phyloP scores from a whole-genome alignment of 2,888 invertebrate genomes.

The Sphaerophoria taeniata region DNA sequence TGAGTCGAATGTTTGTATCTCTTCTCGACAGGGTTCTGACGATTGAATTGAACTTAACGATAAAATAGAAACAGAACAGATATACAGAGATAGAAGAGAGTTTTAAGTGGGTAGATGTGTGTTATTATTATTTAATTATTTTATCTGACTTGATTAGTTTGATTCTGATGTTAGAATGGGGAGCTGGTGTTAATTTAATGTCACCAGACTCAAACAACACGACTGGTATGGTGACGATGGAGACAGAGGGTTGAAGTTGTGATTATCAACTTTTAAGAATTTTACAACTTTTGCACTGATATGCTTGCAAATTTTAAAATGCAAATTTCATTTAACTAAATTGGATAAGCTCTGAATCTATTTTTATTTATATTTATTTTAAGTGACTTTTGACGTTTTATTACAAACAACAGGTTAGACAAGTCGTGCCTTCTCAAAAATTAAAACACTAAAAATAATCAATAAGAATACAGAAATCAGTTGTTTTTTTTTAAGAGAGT shows the following conservation, averaged over 20 bases:
- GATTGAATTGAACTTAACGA: constrained; percentile 7
- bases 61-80: constrained; percentile 10
- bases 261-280: constrained; percentile 3
- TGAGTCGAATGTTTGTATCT: neutral
- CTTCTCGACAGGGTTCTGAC: constrained; percentile 7
- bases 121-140: constrained; percentile 31
- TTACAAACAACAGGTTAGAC: constrained; percentile 16
- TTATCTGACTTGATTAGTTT: constrained; percentile 43
- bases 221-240: neutral
- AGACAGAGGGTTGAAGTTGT: constrained; percentile 30
- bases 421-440: constrained; percentile 6
- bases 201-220: constrained; percentile 3
- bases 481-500: no score
- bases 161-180: constrained; percentile 42
- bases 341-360: neutral
- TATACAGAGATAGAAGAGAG: constrained; percentile 45
- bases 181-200: constrained; percentile 29
- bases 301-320: constrained; percentile 3
- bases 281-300: constrained; percentile 24
- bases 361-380: neutral
- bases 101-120: constrained; percentile 7
- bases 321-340: constrained; percentile 34
- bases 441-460: neutral
- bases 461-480: no score
- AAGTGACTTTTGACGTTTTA: neutral